A percentile compares a stretch with the other conserved stretches of the same genome.
Evolutionary conservation across 2,797 vertebrate genomes (phyloP).

Genomic region (Falco naumanni): DNA sequence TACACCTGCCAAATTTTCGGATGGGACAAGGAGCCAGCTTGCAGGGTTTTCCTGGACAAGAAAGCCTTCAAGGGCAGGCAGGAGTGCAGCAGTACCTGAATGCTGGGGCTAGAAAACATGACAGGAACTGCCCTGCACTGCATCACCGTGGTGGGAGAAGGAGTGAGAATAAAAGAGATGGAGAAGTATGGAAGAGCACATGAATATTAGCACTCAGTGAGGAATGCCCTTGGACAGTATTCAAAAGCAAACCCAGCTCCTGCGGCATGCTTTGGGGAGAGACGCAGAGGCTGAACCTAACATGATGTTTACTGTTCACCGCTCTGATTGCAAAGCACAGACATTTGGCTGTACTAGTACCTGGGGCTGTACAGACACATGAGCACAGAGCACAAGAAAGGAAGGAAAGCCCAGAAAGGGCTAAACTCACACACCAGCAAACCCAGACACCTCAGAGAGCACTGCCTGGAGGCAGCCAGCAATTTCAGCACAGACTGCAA

Average conservation of each 20-base stretch:
- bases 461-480: neutral
- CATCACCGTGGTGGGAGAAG: rapidly evolving
- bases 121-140: neutral
- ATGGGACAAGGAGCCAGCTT: neutral
- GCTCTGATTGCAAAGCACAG: neutral
- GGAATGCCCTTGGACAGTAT: neutral
- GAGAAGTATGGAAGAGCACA: neutral
- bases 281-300: neutral
- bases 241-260: neutral
- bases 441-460: neutral
- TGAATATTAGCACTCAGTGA: neutral
- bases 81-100: neutral
- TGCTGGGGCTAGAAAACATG: neutral
- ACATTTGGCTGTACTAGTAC: neutral
- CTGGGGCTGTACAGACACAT: rapidly evolving
- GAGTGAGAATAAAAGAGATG: neutral
- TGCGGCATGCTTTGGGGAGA: neutral
- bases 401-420: neutral
- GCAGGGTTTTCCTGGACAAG: neutral
- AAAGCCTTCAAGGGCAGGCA: neutral
- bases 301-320: neutral
- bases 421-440: neutral
- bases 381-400: neutral
- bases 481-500: neutral
- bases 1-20: neutral